Conservation (phyloP, 2,113 vertebrate genomes). For the Andinoacara biseriatus region DNA sequence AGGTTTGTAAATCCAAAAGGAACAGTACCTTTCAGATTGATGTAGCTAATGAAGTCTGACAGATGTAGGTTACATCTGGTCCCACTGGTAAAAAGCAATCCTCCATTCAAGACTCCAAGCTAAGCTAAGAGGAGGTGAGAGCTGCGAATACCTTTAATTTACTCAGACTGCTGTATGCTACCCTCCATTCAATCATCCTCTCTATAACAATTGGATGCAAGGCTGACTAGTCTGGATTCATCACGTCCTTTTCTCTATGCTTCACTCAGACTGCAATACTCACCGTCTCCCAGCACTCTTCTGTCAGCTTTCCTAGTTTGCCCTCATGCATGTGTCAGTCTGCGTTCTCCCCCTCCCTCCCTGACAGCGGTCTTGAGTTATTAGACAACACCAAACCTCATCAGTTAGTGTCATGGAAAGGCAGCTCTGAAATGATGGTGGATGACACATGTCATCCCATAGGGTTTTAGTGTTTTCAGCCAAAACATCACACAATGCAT, state of each 20-base stretch:
- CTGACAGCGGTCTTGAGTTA: conserved; percentile 48
- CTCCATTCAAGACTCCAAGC: conserved; percentile 40
- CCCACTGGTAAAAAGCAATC: conserved; percentile 57
- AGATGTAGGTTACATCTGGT: conserved; percentile 76
- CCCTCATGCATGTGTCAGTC: conserved; percentile 46
- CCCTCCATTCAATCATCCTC: conserved; percentile 35
- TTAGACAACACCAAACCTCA: conserved; percentile 62
- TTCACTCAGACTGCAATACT: conserved; percentile 31
- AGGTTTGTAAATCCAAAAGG: conserved; percentile 30
- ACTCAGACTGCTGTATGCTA: conserved; percentile 45
- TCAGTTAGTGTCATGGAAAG: conserved; percentile 51
- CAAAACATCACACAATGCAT: conserved; percentile 55
- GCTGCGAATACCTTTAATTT: conserved; percentile 61
- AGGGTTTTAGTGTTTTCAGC: conserved; percentile 49
- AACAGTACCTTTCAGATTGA: conserved; percentile 54
- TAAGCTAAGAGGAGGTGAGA: conserved; percentile 29
- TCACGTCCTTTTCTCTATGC: conserved; percentile 10
- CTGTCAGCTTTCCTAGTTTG: conserved; percentile 39
- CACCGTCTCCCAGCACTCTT: conserved; percentile 30
- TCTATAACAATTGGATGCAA: conserved; percentile 21
- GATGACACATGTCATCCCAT: conserved; percentile 55
- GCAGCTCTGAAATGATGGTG: conserved; percentile 45
- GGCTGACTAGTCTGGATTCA: conserved; percentile 28
- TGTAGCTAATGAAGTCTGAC: conserved; percentile 70
- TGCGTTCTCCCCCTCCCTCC: background rate